Evolutionary conservation across 2,113 vertebrate species (phyloP).

Genomic region (Psilopogon haemacephalus): DNA sequence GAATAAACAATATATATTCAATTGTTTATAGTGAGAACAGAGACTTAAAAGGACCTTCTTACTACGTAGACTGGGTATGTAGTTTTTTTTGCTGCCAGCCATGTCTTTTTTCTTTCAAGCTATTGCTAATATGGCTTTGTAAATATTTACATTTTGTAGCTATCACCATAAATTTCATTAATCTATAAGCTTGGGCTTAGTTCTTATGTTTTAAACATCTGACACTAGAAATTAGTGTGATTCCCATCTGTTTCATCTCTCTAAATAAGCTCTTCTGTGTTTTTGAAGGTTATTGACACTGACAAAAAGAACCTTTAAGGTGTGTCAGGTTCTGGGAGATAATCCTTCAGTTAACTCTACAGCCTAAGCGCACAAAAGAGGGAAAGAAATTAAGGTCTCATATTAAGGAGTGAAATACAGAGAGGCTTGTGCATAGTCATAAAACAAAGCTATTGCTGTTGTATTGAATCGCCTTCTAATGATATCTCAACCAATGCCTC

Average conservation of each 20-base stretch:
- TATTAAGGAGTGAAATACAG: background rate
- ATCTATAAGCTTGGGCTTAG: background rate
- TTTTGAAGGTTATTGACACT: background rate
- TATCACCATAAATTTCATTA: background rate
- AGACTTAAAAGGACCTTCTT: background rate
- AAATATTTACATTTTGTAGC: background rate
- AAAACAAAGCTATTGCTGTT: background rate
- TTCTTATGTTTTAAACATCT: background rate
- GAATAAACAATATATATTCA: background rate
- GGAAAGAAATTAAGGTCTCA: background rate
- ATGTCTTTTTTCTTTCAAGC: background rate
- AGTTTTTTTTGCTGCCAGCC: background rate
- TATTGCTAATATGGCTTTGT: background rate
- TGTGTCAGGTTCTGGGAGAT: background rate
- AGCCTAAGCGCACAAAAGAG: background rate
- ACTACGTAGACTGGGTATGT: background rate
- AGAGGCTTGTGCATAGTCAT: background rate
- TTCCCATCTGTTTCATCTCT: background rate
- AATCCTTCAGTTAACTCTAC: background rate
- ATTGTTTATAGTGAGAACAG: background rate
- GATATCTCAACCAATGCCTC: background rate
- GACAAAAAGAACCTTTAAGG: background rate
- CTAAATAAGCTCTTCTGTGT: background rate
- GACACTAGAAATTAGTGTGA: background rate
- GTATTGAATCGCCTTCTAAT: background rate